phyloP scores from a whole-genome alignment of 2,113 vertebrate species.

The Pagrus major region DNA sequence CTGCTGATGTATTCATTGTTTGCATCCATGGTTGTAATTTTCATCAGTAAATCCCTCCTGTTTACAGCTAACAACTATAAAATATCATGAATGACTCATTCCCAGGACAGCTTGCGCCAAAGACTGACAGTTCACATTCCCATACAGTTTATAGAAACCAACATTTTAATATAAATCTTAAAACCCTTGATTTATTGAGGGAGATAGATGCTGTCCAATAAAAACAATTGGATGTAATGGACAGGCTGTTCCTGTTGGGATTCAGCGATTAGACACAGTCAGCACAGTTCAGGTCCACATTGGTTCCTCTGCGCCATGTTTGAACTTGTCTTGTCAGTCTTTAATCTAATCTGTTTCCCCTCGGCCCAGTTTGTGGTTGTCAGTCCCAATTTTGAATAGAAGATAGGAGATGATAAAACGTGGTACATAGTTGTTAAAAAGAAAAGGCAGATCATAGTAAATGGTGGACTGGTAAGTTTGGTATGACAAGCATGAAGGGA shows the following conservation, averaged over 20 bases:
- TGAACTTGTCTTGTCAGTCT: slow-evolving; percentile 42
- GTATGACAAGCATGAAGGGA: slow-evolving; percentile 45
- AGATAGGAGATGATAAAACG: slow-evolving; percentile 29
- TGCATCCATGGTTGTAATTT: slow-evolving; percentile 38
- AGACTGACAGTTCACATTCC: slow-evolving; percentile 22
- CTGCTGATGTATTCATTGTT: slow-evolving; percentile 32
- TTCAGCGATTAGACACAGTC: slow-evolving; percentile 17
- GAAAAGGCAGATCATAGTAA: slow-evolving; percentile 41
- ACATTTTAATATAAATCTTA: slow-evolving; percentile 13
- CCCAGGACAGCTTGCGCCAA: slow-evolving; percentile 14
- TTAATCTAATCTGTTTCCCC: slow-evolving; percentile 58
- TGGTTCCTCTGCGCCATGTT: slow-evolving; percentile 31
- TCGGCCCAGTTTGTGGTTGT: slow-evolving; percentile 64
- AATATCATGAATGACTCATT: slow-evolving; percentile 27
- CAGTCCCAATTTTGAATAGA: slow-evolving; percentile 45
- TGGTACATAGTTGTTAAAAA: slow-evolving; percentile 26
- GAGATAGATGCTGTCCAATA: slow-evolving; percentile 20
- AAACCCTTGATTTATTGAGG: slow-evolving; percentile 23
- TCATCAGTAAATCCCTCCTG: slow-evolving; percentile 10
- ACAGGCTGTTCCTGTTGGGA: slow-evolving; percentile 14
- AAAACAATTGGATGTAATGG: slow-evolving; percentile 36
- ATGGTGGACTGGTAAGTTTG: slow-evolving; percentile 35
- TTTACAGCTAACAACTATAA: slow-evolving; percentile 40
- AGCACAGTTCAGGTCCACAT: slow-evolving; percentile 8
- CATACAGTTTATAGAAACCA: not conserved